Conservation (phyloP, 2,797 vertebrate genomes). For the Euphonia xanthogaster region DNA sequence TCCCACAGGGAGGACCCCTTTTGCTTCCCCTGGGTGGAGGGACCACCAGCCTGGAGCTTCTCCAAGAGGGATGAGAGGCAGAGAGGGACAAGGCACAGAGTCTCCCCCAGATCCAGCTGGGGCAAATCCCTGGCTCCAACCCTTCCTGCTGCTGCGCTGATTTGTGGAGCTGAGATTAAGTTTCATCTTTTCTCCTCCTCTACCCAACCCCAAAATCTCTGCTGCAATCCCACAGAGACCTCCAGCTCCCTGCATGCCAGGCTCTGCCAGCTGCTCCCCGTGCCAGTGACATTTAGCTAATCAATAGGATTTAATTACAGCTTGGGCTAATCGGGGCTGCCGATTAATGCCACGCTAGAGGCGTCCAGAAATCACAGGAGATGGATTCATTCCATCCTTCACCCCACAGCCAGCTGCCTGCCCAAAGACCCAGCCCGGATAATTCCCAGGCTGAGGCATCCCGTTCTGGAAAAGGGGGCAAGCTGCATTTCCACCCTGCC, state of each 20-base stretch:
- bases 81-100: neutral
- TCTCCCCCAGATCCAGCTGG: neutral
- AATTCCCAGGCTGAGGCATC: neutral
- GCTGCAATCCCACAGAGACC: neutral
- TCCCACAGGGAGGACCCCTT: neutral
- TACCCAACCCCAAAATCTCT: neutral
- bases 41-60: neutral
- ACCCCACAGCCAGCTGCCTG: neutral
- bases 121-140: neutral
- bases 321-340: neutral
- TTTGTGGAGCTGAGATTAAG: fast-evolving
- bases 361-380: neutral
- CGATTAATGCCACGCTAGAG: neutral
- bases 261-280: neutral
- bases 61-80: neutral
- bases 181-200: neutral
- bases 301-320: slow-evolving; percentile 59
- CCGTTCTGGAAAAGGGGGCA: neutral
- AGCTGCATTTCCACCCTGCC: neutral
- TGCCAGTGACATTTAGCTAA: slow-evolving; percentile 53
- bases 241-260: neutral
- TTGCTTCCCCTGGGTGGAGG: neutral
- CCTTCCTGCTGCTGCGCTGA: fast-evolving
- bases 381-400: neutral
- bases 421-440: neutral